Percentiles rank a stretch among this genome's conserved stretches.
phyloP scores from a whole-genome alignment of 2,888 invertebrate genomes.

The Mythimna lalbum region DNA sequence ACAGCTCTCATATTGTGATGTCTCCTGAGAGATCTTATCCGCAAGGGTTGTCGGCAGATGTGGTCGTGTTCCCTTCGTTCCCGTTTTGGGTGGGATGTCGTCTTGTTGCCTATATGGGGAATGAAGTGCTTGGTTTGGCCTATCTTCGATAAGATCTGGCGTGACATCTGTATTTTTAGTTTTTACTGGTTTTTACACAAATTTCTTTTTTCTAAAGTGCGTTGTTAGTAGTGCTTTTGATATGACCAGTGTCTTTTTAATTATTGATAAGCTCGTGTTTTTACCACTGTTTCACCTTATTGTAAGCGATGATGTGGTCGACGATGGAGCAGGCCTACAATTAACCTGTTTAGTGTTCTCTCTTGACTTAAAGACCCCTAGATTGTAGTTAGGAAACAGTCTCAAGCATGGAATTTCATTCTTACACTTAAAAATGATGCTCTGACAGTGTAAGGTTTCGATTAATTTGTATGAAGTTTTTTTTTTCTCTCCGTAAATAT shows the following conservation, averaged over 20 bases:
- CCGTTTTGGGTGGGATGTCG: constrained; percentile 18
- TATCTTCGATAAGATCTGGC: constrained; percentile 3
- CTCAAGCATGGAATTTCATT: too few relatives aligned
- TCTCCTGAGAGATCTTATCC: constrained; percentile 46
- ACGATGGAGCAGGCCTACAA: too few relatives aligned
- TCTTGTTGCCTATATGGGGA: constrained; percentile 2
- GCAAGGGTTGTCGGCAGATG: constrained; percentile 37
- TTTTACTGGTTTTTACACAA: neutral
- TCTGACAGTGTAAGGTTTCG: neutral
- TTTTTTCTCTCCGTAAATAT: neutral
- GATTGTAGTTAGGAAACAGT: too few relatives aligned
- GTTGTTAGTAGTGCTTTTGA: neutral
- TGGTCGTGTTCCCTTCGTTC: constrained; percentile 5
- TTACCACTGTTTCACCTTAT: too few relatives aligned
- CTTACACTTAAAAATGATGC: too few relatives aligned
- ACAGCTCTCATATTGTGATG: constrained; percentile 49
- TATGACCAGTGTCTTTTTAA: neutral
- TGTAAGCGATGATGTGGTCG: too few relatives aligned
- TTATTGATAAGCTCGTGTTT: neutral
- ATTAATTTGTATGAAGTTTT: neutral
- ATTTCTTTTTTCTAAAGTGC: too few relatives aligned
- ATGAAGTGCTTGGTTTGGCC: neutral
- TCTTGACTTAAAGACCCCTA: too few relatives aligned
- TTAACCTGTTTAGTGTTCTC: too few relatives aligned
- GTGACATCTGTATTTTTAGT: constrained; percentile 6